These are phyloP conservation scores for Seira ritae DNA, from an alignment of 2,888 invertebrate species.

Conservation along the genomic window DNA sequence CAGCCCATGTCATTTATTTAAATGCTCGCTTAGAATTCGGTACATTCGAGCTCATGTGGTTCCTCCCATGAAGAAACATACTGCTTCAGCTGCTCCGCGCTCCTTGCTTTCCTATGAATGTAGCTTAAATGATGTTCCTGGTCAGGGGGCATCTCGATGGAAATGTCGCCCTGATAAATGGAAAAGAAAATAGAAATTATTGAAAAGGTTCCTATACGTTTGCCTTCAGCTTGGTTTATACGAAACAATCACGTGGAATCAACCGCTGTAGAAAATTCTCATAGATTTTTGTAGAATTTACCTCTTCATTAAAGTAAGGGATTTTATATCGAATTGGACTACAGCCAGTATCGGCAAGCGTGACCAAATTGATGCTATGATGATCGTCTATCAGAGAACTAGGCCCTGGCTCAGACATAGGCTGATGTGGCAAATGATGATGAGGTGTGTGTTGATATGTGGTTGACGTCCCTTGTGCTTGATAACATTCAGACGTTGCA, in stretches of 20 bases:
- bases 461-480: conserved; percentile 43
- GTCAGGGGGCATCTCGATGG: conserved; percentile 40
- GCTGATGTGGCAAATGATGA: conserved; percentile 66
- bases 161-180: conserved; percentile 56
- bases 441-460: conserved; percentile 47
- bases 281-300: background rate
- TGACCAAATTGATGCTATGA: conserved; percentile 51
- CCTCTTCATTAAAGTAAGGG: conserved; percentile 68
- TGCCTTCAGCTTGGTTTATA: no score
- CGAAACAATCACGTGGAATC: no score
- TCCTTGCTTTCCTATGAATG: conserved; percentile 82
- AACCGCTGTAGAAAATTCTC: no score
- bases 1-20: conserved; percentile 44
- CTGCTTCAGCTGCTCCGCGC: conserved; percentile 78
- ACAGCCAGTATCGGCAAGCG: conserved; percentile 68
- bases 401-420: conserved; percentile 62
- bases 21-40: conserved; percentile 49
- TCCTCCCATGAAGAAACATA: conserved; percentile 52
- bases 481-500: conserved; percentile 33
- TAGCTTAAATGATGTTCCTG: conserved; percentile 17
- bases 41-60: conserved; percentile 38
- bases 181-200: background rate
- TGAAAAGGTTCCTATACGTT: no score
- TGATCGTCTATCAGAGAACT: conserved; percentile 45
- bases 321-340: conserved; percentile 70